These are phyloP conservation scores for Gadopsis bispinosus DNA, from an alignment of 2,797 vertebrate species.

Conservation along the genomic window DNA sequence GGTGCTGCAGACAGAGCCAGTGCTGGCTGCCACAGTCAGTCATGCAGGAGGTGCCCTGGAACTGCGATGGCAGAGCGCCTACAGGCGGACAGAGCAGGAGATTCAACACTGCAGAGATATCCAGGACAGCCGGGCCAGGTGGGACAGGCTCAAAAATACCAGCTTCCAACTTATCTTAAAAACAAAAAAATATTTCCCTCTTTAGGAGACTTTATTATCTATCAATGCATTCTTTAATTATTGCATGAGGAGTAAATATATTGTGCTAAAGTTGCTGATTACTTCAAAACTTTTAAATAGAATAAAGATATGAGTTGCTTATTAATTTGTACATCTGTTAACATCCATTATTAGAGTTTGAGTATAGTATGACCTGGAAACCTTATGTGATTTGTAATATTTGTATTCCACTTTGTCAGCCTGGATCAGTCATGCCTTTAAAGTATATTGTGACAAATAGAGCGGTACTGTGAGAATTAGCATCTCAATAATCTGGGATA, in stretches of 20 bases:
- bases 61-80: conserved; percentile 87
- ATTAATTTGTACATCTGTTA: background rate
- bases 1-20: conserved; percentile 69
- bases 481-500: no score
- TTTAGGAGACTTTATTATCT: conserved; percentile 11
- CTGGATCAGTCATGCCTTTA: background rate
- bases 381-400: background rate
- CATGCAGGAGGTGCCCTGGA: conserved; percentile 84
- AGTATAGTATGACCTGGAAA: background rate
- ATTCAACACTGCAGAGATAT: conserved; percentile 82
- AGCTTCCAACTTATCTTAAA: background rate
- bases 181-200: background rate
- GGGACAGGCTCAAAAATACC: conserved; percentile 57
- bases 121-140: conserved; percentile 83
- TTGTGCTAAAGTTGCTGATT: background rate
- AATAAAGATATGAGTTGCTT: background rate
- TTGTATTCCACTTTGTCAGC: no score
- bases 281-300: background rate
- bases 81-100: conserved; percentile 85
- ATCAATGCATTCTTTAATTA: conserved; percentile 1
- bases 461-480: no score
- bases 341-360: background rate
- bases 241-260: background rate
- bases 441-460: background rate
- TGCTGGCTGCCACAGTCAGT: conserved; percentile 71